Percentiles rank a stretch among this genome's conserved stretches.
Evolutionary conservation across 1,140 invertebrate species (phyloP).

Genomic region (Arion vulgaris): DNA sequence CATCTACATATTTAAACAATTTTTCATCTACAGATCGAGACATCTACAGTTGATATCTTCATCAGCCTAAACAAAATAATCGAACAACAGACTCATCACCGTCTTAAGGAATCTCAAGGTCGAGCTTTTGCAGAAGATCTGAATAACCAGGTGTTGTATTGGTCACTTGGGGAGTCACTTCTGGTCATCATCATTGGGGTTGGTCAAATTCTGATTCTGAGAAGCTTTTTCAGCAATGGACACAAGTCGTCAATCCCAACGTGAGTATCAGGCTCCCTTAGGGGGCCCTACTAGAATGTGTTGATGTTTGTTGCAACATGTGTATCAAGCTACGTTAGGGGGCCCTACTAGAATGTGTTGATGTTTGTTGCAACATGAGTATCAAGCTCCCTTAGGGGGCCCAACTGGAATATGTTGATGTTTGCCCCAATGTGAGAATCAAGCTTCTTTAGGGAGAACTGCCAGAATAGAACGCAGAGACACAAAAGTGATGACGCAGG

Average conservation of each 20-base stretch:
- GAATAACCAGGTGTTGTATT: slow-evolving; percentile 92
- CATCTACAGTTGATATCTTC: slow-evolving; percentile 90
- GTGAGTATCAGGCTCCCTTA: slow-evolving; percentile 22
- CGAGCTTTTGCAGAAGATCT: slow-evolving; percentile 95
- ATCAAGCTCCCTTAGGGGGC: not conserved
- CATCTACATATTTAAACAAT: too few relatives aligned
- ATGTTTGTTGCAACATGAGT: not conserved
- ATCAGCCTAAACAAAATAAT: slow-evolving; percentile 88
- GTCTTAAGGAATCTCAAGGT: slow-evolving; percentile 91
- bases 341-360: not conserved
- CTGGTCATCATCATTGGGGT: slow-evolving; percentile 88
- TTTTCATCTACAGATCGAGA: slow-evolving; percentile 83
- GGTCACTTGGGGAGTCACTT: slow-evolving; percentile 92
- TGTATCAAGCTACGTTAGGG: not conserved
- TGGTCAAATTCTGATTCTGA: slow-evolving; percentile 89
- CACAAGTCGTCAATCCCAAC: slow-evolving; percentile 39
- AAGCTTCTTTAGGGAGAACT: too few relatives aligned
- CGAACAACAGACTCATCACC: slow-evolving; percentile 97
- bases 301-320: not conserved
- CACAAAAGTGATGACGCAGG: too few relatives aligned
- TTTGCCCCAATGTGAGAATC: too few relatives aligned
- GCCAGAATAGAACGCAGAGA: too few relatives aligned
- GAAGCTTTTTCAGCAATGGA: slow-evolving; percentile 56
- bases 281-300: too few relatives aligned
- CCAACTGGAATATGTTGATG: too few relatives aligned